Evolutionary conservation across 2,113 vertebrate genomes (phyloP).

Genomic region (Zosterops japonicus): DNA sequence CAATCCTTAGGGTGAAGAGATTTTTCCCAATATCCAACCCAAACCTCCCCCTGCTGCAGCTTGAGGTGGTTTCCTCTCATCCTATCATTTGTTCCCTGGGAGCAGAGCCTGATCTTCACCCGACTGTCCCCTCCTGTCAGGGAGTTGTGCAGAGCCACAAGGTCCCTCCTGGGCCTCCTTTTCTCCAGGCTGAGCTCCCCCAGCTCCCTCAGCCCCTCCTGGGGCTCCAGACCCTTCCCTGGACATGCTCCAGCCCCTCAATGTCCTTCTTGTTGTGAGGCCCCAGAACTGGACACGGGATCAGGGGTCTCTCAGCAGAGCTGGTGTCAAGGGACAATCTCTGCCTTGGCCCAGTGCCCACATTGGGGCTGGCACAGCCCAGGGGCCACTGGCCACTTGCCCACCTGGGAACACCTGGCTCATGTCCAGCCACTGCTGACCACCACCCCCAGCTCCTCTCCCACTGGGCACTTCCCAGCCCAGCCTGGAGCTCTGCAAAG

Average conservation of each 20-base stretch:
- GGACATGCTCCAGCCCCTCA: neutral
- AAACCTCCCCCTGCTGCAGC: neutral
- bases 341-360: neutral
- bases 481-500: neutral
- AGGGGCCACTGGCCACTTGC: neutral
- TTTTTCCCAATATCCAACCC: neutral
- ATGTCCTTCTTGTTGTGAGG: neutral
- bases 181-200: neutral
- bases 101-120: neutral
- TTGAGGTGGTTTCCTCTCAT: neutral
- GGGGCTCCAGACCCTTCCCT: neutral
- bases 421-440: neutral
- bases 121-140: neutral
- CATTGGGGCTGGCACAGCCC: neutral
- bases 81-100: neutral
- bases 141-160: neutral
- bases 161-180: neutral
- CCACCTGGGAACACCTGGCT: neutral
- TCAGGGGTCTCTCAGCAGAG: neutral
- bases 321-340: neutral
- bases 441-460: neutral
- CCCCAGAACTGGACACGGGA: rapidly evolving
- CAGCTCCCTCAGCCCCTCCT: neutral
- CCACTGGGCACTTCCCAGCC: neutral
- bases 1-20: neutral